A percentile compares a stretch with the other conserved stretches of the same genome.
Evolutionary conservation across 2,797 vertebrate genomes (phyloP).

Genomic region (Amblyopsis hoosieri): DNA sequence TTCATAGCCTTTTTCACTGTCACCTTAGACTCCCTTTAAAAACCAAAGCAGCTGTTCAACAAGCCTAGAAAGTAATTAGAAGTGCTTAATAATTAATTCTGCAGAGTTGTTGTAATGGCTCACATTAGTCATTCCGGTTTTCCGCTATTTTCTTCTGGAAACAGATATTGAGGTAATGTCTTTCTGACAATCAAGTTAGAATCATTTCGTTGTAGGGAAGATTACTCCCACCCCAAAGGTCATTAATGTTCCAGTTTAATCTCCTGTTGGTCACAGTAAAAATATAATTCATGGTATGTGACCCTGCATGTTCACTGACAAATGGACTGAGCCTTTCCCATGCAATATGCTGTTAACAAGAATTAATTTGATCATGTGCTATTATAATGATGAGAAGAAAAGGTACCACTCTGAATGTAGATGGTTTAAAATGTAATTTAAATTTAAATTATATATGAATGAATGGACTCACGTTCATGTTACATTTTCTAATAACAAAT

Average conservation of each 20-base stretch:
- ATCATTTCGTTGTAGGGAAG: conserved; percentile 30
- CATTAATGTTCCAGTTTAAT: conserved; percentile 37
- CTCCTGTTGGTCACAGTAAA: conserved; percentile 21
- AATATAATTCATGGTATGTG: conserved; percentile 12
- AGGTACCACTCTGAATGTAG: no score
- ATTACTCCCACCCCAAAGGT: conserved; percentile 44
- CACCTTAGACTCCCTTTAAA: background rate
- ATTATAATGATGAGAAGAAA: no score
- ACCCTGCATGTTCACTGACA: background rate
- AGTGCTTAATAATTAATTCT: conserved; percentile 66
- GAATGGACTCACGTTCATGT: no score
- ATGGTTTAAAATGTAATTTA: no score
- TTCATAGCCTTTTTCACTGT: background rate
- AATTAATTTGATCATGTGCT: no score
- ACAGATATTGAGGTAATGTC: conserved; percentile 19
- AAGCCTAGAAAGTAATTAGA: conserved; percentile 50
- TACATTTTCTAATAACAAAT: no score
- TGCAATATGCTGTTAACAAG: no score
- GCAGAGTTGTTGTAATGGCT: conserved; percentile 60
- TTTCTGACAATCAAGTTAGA: conserved; percentile 39
- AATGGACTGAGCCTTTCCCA: no score
- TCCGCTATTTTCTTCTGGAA: conserved; percentile 23
- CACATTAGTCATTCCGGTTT: conserved; percentile 58
- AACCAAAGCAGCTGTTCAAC: conserved; percentile 24
- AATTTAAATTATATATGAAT: no score